Conservation (phyloP, 1,140 invertebrate species). For the Zaprionus camerounensis region DNA sequence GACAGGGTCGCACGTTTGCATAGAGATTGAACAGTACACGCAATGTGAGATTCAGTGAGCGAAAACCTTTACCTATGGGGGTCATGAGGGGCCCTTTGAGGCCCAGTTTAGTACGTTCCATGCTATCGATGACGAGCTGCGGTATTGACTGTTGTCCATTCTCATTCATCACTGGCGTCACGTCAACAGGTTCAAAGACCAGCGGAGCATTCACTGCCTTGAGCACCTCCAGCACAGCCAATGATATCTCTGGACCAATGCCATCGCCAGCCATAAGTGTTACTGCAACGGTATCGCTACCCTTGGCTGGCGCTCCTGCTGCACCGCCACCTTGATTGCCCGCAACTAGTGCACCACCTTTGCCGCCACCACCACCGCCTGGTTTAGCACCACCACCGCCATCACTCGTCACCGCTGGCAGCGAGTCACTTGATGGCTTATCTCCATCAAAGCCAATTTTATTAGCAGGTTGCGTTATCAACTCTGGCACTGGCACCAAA, state of each 20-base stretch:
- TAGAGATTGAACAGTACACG: slow-evolving; percentile 99
- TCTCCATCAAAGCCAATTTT: not conserved
- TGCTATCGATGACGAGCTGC: slow-evolving; percentile 97
- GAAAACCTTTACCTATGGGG: slow-evolving; percentile 98
- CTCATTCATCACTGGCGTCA: slow-evolving; percentile 97
- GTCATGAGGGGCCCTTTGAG: slow-evolving; percentile 99
- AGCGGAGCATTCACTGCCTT: slow-evolving; percentile 97
- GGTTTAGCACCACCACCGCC: not conserved
- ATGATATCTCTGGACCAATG: slow-evolving; percentile 99
- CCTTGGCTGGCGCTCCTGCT: too few species aligned
- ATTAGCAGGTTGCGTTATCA: not conserved
- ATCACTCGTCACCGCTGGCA: not conserved
- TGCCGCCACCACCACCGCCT: not conserved
- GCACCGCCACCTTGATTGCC: not conserved
- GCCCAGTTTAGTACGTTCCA: slow-evolving; percentile 98
- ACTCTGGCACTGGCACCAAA: not conserved
- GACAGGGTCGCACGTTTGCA: slow-evolving; percentile 99
- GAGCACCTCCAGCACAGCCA: slow-evolving; percentile 98
- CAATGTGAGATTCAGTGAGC: slow-evolving; percentile 98
- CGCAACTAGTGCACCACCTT: not conserved
- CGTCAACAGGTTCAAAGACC: slow-evolving; percentile 99
- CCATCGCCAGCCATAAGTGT: slow-evolving; percentile 98
- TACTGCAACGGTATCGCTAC: not conserved
- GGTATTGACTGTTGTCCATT: slow-evolving; percentile 98
- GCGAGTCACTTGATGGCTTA: not conserved